Evolutionary conservation across 2,113 vertebrate species (phyloP).

Genomic region (Motacilla alba): DNA sequence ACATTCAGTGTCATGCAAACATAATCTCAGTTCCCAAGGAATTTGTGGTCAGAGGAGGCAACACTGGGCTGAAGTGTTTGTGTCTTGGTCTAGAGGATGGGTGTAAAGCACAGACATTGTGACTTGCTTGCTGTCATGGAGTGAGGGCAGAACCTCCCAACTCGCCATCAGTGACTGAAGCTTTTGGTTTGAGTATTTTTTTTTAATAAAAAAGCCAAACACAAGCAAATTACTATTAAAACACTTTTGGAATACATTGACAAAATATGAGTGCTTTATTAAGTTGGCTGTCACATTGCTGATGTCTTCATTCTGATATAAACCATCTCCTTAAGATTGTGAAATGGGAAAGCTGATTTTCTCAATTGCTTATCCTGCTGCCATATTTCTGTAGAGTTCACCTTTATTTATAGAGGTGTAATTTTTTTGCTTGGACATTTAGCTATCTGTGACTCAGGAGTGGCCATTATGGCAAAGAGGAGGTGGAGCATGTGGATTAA

Average conservation of each 20-base stretch:
- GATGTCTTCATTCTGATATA: not conserved
- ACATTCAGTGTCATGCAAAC: not conserved
- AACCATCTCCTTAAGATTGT: not conserved
- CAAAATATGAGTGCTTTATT: not conserved
- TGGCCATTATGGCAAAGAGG: not conserved
- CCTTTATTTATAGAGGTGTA: not conserved
- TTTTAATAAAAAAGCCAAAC: not conserved
- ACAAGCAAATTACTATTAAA: rapidly evolving
- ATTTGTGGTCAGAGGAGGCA: not conserved
- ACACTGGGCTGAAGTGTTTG: not conserved
- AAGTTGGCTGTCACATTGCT: not conserved
- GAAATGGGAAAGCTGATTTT: not conserved
- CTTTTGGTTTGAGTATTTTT: not conserved
- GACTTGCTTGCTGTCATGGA: rapidly evolving
- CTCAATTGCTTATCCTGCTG: not conserved
- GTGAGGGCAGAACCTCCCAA: not conserved
- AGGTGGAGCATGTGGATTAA: not conserved
- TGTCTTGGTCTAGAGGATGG: not conserved
- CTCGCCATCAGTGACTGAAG: not conserved
- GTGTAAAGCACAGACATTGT: rapidly evolving
- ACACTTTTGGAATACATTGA: not conserved
- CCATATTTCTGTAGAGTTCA: not conserved
- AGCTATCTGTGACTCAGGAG: not conserved
- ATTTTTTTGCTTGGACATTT: not conserved
- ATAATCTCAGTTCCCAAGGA: not conserved